These are phyloP conservation scores for Drosophila rufa DNA, from an alignment of 1,140 invertebrate genomes.

Conservation along the genomic window DNA sequence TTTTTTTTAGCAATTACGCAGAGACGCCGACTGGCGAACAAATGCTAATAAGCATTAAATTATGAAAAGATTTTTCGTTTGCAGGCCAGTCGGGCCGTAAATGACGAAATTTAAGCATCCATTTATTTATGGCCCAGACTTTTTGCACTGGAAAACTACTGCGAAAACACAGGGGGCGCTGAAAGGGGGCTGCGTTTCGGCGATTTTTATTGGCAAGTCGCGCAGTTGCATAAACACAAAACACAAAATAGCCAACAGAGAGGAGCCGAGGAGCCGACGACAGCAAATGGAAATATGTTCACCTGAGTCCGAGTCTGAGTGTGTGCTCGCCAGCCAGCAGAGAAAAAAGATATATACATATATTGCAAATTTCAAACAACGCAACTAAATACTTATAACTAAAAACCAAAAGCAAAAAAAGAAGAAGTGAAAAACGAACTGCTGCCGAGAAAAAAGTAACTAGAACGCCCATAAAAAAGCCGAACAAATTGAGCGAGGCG, in stretches of 20 bases:
- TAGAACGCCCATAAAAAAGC: conserved; percentile 73
- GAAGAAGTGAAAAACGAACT: conserved; percentile 12
- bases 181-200: conserved; percentile 38
- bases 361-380: conserved; percentile 24
- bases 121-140: conserved; percentile 83
- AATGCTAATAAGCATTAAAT: conserved; percentile 83
- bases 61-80: conserved; percentile 78
- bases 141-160: conserved; percentile 80
- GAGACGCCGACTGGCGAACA: conserved; percentile 42
- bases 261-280: conserved; percentile 10
- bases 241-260: conserved; percentile 2
- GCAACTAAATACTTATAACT: conserved; percentile 28
- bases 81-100: conserved; percentile 73
- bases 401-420: conserved; percentile 33
- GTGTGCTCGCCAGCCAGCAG: not conserved
- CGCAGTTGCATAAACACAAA: conserved; percentile 76
- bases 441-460: conserved; percentile 25
- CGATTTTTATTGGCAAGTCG: conserved; percentile 76
- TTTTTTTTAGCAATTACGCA: conserved; percentile 19
- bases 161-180: not conserved
- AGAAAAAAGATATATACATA: conserved; percentile 23
- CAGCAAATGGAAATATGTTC: conserved; percentile 63
- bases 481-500: conserved; percentile 67
- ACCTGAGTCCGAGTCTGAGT: not conserved
- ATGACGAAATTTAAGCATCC: conserved; percentile 81